Evolutionary conservation across 2,888 invertebrate species (phyloP), one percentile per base, ranked within the genome.

Genomic region (Agrotis puta): DNA sequence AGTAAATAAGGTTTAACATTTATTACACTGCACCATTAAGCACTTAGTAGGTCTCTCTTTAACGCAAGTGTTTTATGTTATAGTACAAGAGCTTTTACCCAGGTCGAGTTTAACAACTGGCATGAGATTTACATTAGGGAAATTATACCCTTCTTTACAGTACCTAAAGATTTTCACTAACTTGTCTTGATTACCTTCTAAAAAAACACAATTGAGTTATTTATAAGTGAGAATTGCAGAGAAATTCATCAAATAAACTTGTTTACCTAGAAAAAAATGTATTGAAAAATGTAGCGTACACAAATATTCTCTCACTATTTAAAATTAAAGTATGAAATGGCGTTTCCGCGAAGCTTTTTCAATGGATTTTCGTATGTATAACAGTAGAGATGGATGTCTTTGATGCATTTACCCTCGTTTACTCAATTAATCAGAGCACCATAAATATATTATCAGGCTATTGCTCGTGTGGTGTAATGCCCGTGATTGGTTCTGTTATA

Each of bases 401-500:
- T 63, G 67, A 74, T 50, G 50, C 33, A 39, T 53, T 54, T 20
- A 66, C 54, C 47, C 50, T 70, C 33, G 22, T 79, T 71, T 63
- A 70, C 68, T 39, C 57, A 70, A 76, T 68, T 63, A 71, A 81
- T 70, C 59, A 75, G 33, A 50, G 51, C 65, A 56, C 56, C 68
- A 77, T 71, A 75, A 79, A 81, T 82, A 83, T 39, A 53, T 63
- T 82, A 83, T 80, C 76, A 81, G 73, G 64, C 71, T 81, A 73
- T 74, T 24, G 82, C 77, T 85, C 84, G 83, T 81, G 85, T 73
- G 74, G 71, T 83, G 71, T 70, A 81, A 84, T 89, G 88, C 88
- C 45, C 71, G 54, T 81, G 75, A 83, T 75, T 77, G 74, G 76
- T 88, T 88, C 88, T 89, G 86, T 87, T 88, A 87, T 87, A 90